Evolutionary conservation across 92 coral and sea anemone species (phyloP).

Genomic region (Actinostola sp.): DNA sequence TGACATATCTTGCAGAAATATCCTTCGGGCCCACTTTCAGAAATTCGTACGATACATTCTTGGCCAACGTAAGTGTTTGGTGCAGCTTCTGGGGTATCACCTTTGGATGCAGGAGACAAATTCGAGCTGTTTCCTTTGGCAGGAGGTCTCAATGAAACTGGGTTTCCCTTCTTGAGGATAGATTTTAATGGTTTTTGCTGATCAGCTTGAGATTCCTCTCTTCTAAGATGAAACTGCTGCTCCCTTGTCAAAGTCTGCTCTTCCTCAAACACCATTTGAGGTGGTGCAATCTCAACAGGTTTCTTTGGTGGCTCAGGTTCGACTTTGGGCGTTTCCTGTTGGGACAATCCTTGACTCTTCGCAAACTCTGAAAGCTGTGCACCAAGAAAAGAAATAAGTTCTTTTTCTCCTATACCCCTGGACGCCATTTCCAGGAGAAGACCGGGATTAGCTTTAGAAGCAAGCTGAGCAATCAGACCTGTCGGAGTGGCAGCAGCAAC

Average conservation of each 20-base stretch:
- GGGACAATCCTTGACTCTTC: conserved; percentile 14
- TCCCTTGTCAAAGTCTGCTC: neutral
- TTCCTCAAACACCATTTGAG: conserved; percentile 4
- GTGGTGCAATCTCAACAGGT: conserved; percentile 10
- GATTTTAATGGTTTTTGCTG: conserved; percentile 74
- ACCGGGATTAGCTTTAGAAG: conserved; percentile 7
- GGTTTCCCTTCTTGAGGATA: conserved; percentile 66
- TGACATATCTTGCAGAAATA: conserved; percentile 86
- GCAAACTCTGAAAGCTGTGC: conserved; percentile 18
- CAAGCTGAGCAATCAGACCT: conserved; percentile 12
- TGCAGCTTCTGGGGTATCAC: conserved; percentile 6
- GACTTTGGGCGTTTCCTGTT: conserved; percentile 3
- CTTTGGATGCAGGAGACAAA: neutral
- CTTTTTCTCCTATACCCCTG: conserved; percentile 15
- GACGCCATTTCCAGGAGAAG: conserved; percentile 10
- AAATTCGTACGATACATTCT: conserved; percentile 72
- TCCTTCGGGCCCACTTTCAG: conserved; percentile 60
- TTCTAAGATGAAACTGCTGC: neutral
- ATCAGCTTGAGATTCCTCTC: neutral
- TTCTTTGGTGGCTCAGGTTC: conserved; percentile 10
- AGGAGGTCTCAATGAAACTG: conserved; percentile 19
- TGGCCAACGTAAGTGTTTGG: conserved; percentile 62
- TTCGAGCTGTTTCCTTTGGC: conserved; percentile 11
- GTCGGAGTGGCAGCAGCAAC: neutral
- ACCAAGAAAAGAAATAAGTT: conserved; percentile 16